phyloP scores from a whole-genome alignment of 2,113 vertebrate species.

The Sander lucioperca region DNA sequence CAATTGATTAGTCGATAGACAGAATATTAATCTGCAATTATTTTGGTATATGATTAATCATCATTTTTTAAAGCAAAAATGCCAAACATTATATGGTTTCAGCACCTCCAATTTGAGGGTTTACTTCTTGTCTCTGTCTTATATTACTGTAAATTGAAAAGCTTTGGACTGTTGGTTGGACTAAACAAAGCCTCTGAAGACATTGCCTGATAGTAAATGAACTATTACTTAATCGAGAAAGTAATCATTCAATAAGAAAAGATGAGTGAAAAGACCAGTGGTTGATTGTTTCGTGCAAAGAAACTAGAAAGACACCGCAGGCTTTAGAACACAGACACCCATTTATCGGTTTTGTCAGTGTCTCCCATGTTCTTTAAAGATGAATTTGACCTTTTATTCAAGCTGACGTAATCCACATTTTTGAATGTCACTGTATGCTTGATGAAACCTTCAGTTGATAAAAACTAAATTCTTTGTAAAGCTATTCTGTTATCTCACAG shows the following conservation, averaged over 20 bases:
- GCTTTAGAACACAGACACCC: neutral
- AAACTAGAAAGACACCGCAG: neutral
- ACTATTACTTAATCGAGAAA: neutral
- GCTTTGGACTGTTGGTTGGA: neutral
- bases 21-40: neutral
- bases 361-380: neutral
- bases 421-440: neutral
- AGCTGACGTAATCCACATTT: slow-evolving; percentile 1
- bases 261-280: neutral
- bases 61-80: neutral
- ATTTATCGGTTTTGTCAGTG: neutral
- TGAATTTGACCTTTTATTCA: neutral
- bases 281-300: neutral
- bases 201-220: neutral
- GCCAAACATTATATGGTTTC: neutral
- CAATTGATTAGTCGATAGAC: too few relatives aligned
- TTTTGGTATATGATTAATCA: neutral
- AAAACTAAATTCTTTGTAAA: neutral
- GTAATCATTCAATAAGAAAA: neutral
- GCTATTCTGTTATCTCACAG: neutral
- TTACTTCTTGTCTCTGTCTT: neutral
- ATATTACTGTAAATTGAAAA: neutral
- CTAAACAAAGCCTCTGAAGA: neutral
- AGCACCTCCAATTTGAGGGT: neutral
- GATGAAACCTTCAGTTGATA: neutral